Conservation (phyloP, 2,888 invertebrate species). For the Holacanthella duospinosa region DNA sequence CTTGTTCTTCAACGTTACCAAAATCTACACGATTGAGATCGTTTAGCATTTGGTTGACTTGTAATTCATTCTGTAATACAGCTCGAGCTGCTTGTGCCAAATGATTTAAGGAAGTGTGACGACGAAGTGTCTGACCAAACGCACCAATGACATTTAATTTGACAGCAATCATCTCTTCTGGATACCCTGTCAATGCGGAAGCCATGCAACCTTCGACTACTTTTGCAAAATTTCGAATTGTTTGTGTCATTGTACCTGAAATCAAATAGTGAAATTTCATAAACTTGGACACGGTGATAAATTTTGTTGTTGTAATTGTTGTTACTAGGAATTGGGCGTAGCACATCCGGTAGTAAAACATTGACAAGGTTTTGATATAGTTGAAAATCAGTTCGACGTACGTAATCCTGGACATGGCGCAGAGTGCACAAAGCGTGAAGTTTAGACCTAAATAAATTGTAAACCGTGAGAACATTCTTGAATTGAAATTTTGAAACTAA, state of each 20-base stretch:
- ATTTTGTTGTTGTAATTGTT: not conserved
- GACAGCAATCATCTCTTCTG: slow-evolving; percentile 41
- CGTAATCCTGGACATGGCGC: slow-evolving; percentile 64
- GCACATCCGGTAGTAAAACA: slow-evolving; percentile 89
- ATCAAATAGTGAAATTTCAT: too few species aligned
- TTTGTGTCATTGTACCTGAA: slow-evolving; percentile 74
- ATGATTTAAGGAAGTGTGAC: slow-evolving; percentile 95
- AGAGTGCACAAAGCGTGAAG: slow-evolving; percentile 58
- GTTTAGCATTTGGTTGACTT: slow-evolving; percentile 91
- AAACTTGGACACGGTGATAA: too few species aligned
- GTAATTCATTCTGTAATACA: slow-evolving; percentile 85
- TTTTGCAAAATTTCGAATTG: slow-evolving; percentile 84
- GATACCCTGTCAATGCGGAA: slow-evolving; percentile 70
- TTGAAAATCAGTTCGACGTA: slow-evolving; percentile 71
- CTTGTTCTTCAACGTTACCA: slow-evolving; percentile 80
- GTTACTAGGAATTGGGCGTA: slow-evolving; percentile 82
- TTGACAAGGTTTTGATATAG: slow-evolving; percentile 95
- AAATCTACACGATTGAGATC: slow-evolving; percentile 97
- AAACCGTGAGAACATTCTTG: not conserved
- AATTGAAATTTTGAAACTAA: too few species aligned
- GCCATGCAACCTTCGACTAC: slow-evolving; percentile 80
- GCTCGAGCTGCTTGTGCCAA: slow-evolving; percentile 90
- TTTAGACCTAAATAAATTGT: slow-evolving; percentile 51
- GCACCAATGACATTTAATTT: slow-evolving; percentile 68
- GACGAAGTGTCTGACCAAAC: slow-evolving; percentile 84